Evolutionary conservation across 2,113 vertebrate species (phyloP).

Genomic region (Lagopus leucura): DNA sequence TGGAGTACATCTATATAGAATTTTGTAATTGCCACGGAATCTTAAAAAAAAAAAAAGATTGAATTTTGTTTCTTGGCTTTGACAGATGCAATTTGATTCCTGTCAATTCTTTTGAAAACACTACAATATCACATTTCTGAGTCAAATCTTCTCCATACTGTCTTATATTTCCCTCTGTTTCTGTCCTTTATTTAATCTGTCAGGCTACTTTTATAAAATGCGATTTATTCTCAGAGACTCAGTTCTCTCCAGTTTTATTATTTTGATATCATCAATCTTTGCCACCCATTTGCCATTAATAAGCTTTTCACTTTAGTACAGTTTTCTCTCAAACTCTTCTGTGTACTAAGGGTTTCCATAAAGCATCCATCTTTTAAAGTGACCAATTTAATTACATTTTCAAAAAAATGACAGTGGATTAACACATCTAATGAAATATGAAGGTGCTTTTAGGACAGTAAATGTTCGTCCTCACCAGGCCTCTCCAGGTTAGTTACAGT

Average conservation of each 20-base stretch:
- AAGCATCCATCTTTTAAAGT: neutral
- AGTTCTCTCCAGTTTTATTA: neutral
- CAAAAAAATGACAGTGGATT: neutral
- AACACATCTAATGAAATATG: neutral
- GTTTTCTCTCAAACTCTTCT: neutral
- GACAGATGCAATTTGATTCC: slow-evolving; percentile 51
- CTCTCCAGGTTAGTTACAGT: accelerated
- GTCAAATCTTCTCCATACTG: neutral
- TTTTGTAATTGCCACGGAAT: neutral
- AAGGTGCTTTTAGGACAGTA: neutral
- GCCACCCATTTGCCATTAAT: neutral
- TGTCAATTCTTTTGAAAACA: slow-evolving; percentile 41
- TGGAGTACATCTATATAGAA: neutral
- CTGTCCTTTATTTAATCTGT: neutral
- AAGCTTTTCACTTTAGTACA: neutral
- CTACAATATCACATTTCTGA: slow-evolving; percentile 11
- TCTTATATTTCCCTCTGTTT: neutral
- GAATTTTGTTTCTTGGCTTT: slow-evolving; percentile 32
- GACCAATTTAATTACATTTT: neutral
- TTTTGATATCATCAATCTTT: neutral
- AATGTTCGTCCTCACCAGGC: neutral
- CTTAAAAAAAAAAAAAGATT: neutral
- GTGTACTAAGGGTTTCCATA: neutral
- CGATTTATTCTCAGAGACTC: neutral
- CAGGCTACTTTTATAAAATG: neutral